A percentile compares a stretch with the other conserved stretches of the same genome.
Conservation (phyloP, 2,797 vertebrate species). For the Cossypha caffra region DNA sequence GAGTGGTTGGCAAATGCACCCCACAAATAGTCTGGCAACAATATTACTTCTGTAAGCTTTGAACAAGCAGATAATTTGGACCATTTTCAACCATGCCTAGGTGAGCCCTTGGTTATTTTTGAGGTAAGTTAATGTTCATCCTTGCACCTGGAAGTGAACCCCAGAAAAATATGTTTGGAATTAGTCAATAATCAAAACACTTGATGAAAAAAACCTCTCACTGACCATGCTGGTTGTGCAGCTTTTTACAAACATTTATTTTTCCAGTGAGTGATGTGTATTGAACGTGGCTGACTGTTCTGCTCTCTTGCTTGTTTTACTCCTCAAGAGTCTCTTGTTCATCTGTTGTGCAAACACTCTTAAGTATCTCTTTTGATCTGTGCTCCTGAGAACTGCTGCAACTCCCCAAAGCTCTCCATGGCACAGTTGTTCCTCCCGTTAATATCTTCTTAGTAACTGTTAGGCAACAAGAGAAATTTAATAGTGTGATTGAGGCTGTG, state of each 20-base stretch:
- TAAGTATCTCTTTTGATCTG: background rate
- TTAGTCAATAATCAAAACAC: background rate
- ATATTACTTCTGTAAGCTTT: background rate
- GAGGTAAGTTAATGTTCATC: background rate
- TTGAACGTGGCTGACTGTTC: background rate
- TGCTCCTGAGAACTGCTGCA: background rate
- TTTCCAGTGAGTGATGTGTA: background rate
- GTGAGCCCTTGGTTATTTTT: background rate
- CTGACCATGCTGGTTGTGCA: background rate
- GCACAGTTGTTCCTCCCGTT: background rate
- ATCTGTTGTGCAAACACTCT: background rate
- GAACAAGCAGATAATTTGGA: background rate
- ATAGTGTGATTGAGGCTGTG: background rate
- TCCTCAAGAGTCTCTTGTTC: constrained; percentile 1
- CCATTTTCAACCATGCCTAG: background rate
- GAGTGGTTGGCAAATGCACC: background rate
- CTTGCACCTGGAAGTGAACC: background rate
- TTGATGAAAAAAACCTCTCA: background rate
- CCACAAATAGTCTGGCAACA: background rate
- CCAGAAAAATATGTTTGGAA: constrained; percentile 17
- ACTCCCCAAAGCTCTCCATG: background rate
- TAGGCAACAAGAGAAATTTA: background rate
- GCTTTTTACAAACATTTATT: constrained; percentile 53
- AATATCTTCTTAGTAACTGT: background rate
- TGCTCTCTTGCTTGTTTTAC: background rate